Conservation (phyloP, 1,140 invertebrate genomes). For the Bombus confusus region DNA sequence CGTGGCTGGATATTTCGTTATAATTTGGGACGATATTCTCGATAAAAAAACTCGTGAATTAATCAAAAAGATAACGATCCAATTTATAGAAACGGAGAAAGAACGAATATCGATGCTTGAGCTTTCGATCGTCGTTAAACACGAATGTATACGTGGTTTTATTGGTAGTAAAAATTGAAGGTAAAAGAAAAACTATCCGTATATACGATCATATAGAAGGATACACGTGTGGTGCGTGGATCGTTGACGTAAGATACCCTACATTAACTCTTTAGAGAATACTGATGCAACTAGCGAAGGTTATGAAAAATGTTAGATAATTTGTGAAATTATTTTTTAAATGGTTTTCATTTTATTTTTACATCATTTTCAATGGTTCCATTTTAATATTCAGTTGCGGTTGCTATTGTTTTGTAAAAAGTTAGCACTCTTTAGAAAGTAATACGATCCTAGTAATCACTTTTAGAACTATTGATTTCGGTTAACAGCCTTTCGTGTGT, state of each 20-base stretch:
- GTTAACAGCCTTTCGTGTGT: not conserved
- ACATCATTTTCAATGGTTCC: not conserved
- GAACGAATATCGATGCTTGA: not conserved
- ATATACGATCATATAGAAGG: not conserved
- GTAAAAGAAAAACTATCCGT: conserved; percentile 5
- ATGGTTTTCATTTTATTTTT: not conserved
- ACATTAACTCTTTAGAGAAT: not conserved
- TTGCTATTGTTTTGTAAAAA: not conserved
- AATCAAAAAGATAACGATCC: not conserved
- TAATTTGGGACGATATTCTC: not conserved
- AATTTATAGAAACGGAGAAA: not conserved
- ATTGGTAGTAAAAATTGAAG: not conserved
- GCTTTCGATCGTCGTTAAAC: not conserved
- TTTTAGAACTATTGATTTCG: not conserved
- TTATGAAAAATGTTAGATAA: not conserved
- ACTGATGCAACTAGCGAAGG: not conserved
- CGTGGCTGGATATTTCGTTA: not conserved
- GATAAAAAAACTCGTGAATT: not conserved
- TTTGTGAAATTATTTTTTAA: too few relatives aligned
- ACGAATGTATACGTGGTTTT: not conserved
- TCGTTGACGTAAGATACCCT: not conserved
- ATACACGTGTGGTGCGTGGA: too few relatives aligned
- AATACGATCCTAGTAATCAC: not conserved
- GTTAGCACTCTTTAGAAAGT: not conserved
- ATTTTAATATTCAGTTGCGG: not conserved